Evolutionary conservation across 2,113 vertebrate genomes (phyloP).

Genomic region (Xenopus laevis): DNA sequence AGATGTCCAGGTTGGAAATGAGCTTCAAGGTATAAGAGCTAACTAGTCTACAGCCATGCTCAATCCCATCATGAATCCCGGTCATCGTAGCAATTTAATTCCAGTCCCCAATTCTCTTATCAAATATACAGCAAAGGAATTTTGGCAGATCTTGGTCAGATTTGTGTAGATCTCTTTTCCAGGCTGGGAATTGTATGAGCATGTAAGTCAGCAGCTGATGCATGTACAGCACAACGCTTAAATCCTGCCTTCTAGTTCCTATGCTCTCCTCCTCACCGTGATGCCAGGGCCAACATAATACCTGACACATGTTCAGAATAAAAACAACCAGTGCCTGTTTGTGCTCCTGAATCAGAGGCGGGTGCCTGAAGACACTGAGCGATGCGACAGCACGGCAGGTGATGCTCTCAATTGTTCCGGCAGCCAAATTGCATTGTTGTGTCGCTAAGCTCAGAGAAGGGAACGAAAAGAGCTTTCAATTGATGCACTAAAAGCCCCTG

Average conservation of each 20-base stretch:
- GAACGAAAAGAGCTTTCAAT: conserved; percentile 18
- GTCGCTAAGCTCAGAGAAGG: conserved; percentile 12
- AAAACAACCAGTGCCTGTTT: conserved; percentile 11
- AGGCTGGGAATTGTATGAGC: too few relatives aligned
- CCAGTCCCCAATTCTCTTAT: too few relatives aligned
- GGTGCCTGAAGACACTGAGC: conserved; percentile 20
- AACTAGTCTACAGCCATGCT: too few relatives aligned
- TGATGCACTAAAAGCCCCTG: conserved; percentile 14
- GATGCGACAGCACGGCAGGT: conserved; percentile 29
- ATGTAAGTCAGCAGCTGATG: background rate
- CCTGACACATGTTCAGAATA: conserved; percentile 22
- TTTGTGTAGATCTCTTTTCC: too few relatives aligned
- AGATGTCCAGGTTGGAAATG: too few relatives aligned
- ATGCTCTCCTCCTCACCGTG: background rate
- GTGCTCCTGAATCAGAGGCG: conserved; percentile 19
- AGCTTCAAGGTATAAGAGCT: too few relatives aligned
- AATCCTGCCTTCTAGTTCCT: background rate
- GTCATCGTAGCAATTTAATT: too few relatives aligned
- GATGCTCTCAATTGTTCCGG: conserved; percentile 16
- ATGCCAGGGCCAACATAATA: conserved; percentile 3
- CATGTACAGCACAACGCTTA: background rate
- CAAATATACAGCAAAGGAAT: too few relatives aligned
- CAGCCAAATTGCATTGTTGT: conserved; percentile 31
- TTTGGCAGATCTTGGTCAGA: too few relatives aligned
- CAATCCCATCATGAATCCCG: too few relatives aligned